Evolutionary conservation across 1,140 invertebrate species (phyloP), one percentile per base, ranked within the genome.

Genomic region (Hylyphantes graminicola): DNA sequence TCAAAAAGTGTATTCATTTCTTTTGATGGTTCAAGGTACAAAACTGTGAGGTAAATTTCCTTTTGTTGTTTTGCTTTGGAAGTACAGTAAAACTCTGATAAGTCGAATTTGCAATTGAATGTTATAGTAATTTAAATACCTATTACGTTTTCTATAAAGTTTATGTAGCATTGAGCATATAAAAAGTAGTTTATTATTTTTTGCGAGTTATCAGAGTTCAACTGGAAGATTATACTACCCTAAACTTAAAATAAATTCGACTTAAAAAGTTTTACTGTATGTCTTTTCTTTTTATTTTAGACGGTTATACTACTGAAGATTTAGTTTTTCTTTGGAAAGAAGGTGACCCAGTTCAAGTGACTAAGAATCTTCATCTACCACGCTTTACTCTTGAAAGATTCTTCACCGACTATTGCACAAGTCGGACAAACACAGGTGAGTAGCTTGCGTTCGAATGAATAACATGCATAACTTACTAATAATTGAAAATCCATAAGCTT

Each of bases 261-360:
- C 82, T 85, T 85, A 85, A 61, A 19, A 85, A 85, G 82, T 85
- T 85, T 85, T 85, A 77, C 82, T 85, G 82, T 85, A 77, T 77
- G 19, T 82, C 21, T 82, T 74, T 85, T 35, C 80, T 84, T 65
- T 55, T 80, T 51, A 19, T 80, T 74, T 67, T 76, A 84, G 96
- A 98, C 90, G 96, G 96, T 87, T 98, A 96, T 94, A 98, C 96
- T 57, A 98, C 96, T 53, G 94, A 96, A 87, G 96, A 98, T 90
- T 92, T 98, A 87, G 95, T 97, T 86, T 98, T 98, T 90, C 90
- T 95, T 87, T 98, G 97, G 97, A 97, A 98, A 90, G 94, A 96
- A 88, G 94, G 94, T 21, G 95, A 97, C 89, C 97, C 97, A 7
- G 96, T 98, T 57, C 97, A 98, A 91, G 94, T 98, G 85, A 95